Conservation (phyloP, 2,888 invertebrate genomes). For the Eremobia ochroleuca region DNA sequence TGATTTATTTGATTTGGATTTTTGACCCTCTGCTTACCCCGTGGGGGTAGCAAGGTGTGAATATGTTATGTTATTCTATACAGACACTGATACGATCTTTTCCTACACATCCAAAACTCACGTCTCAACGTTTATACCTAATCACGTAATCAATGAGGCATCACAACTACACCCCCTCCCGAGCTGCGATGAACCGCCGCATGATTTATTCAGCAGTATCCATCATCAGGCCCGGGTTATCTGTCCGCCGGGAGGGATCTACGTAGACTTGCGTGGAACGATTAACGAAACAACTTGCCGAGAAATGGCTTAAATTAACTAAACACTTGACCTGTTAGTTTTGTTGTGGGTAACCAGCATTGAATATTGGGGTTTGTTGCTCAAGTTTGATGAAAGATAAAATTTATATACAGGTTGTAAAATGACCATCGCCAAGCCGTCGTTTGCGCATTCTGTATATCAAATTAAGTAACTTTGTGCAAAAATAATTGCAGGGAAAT, state of each 20-base stretch:
- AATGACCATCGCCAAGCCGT: background rate
- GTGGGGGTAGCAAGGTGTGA: background rate
- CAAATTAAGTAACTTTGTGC: background rate
- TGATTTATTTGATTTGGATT: too few relatives aligned
- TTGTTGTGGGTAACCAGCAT: background rate
- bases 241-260: slow-evolving; percentile 76
- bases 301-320: slow-evolving; percentile 68
- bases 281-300: slow-evolving; percentile 75
- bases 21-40: too few relatives aligned
- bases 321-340: slow-evolving; percentile 56
- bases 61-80: background rate
- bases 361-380: background rate
- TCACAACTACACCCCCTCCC: slow-evolving; percentile 52
- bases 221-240: slow-evolving; percentile 78
- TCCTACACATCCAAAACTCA: background rate
- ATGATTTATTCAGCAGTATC: slow-evolving; percentile 85
- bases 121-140: background rate
- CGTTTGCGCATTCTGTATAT: background rate
- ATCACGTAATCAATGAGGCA: slow-evolving; percentile 32
- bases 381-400: background rate
- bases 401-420: background rate
- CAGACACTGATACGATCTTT: background rate
- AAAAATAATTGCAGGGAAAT: background rate
- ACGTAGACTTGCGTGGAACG: slow-evolving; percentile 79
- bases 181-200: slow-evolving; percentile 74